phyloP scores from a whole-genome alignment of 2,113 vertebrate genomes.

The Zosterops borbonicus region DNA sequence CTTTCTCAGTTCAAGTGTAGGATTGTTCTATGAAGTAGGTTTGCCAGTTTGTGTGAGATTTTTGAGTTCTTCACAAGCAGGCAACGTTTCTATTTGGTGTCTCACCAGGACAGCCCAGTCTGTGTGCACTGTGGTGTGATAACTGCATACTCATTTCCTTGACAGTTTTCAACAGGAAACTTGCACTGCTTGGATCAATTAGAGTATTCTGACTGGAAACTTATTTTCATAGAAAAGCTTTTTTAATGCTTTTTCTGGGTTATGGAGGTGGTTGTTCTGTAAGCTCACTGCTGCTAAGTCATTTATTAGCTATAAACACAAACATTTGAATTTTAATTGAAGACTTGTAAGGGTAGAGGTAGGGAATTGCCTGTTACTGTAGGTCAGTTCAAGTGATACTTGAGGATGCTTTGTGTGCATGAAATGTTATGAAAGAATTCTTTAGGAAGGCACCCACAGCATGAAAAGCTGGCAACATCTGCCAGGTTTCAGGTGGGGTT shows the following conservation, averaged over 20 bases:
- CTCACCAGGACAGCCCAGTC: background rate
- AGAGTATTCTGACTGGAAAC: background rate
- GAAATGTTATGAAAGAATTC: background rate
- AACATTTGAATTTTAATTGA: background rate
- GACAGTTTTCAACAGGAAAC: background rate
- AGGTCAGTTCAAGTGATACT: background rate
- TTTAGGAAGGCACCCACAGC: background rate
- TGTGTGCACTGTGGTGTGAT: background rate
- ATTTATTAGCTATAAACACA: background rate
- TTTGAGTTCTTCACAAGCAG: background rate
- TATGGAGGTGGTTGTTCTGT: background rate
- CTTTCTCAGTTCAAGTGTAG: background rate
- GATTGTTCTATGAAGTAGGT: background rate
- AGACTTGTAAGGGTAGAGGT: background rate
- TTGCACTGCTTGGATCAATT: background rate
- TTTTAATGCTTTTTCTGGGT: background rate
- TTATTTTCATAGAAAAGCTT: background rate
- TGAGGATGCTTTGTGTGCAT: background rate
- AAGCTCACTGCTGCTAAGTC: background rate
- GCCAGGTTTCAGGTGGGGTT: background rate
- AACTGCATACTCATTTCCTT: background rate
- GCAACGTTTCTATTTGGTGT: background rate
- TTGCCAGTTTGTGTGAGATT: background rate
- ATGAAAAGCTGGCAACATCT: background rate
- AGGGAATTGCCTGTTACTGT: background rate